Percentiles rank a stretch among this genome's conserved stretches.
phyloP scores from a whole-genome alignment of 2,113 vertebrate species.

The Deroptyus accipitrinus region DNA sequence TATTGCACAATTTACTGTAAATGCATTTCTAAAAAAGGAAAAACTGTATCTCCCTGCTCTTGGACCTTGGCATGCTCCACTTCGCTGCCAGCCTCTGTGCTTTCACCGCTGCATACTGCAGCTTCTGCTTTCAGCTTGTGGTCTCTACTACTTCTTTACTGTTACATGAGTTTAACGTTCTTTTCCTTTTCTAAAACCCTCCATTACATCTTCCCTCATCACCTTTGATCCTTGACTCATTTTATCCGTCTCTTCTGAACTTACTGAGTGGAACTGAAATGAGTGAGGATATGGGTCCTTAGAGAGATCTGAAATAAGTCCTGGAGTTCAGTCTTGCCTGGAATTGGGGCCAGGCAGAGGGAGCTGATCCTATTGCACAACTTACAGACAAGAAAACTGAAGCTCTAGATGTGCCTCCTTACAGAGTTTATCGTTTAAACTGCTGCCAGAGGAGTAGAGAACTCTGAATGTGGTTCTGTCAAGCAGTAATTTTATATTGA shows the following conservation, averaged over 20 bases:
- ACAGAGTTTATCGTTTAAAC: background rate
- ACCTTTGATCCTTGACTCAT: conserved; percentile 51
- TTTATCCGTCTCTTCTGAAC: background rate
- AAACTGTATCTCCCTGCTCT: background rate
- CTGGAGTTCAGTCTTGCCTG: conserved; percentile 5
- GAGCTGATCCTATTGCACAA: conserved; percentile 25
- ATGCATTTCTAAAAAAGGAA: background rate
- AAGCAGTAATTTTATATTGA: background rate
- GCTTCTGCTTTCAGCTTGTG: background rate
- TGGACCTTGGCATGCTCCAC: background rate
- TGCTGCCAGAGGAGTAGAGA: background rate
- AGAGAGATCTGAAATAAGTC: conserved; percentile 21
- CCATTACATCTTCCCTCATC: background rate
- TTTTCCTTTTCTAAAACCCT: background rate
- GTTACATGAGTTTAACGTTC: background rate
- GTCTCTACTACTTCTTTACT: background rate
- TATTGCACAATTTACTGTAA: background rate
- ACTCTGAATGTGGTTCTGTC: background rate
- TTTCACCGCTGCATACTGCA: background rate
- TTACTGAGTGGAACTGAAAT: conserved; percentile 22
- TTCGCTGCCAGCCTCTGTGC: background rate
- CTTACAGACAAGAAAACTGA: background rate
- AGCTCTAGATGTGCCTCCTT: background rate
- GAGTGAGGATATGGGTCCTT: background rate
- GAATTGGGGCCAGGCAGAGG: conserved; percentile 28